phyloP scores from a whole-genome alignment of 2,113 vertebrate genomes.

The Aramus guarauna region DNA sequence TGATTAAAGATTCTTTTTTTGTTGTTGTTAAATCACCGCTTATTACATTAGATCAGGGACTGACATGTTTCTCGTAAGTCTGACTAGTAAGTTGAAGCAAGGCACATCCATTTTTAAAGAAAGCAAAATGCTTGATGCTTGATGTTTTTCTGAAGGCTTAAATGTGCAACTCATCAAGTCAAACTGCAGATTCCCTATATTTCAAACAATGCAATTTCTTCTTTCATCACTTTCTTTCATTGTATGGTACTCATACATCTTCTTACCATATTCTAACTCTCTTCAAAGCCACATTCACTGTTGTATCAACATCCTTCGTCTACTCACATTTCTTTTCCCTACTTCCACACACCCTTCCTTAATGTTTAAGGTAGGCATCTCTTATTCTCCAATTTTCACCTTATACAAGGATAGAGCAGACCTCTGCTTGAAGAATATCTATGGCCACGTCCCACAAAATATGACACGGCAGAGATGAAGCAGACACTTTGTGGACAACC shows the following conservation, averaged over 20 bases:
- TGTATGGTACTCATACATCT: background rate
- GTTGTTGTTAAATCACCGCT: background rate
- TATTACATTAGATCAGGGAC: background rate
- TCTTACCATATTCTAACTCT: background rate
- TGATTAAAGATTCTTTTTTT: background rate
- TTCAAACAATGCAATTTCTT: background rate
- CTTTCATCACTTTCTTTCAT: background rate
- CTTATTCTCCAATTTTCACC: background rate
- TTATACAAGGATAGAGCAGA: background rate
- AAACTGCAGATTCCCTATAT: background rate
- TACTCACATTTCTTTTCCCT: background rate
- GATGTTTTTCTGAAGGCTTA: background rate
- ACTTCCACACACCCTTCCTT: background rate
- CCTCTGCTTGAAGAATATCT: background rate
- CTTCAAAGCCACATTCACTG: background rate
- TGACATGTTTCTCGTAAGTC: background rate
- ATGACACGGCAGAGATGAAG: background rate
- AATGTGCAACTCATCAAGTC: background rate
- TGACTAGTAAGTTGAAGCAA: background rate
- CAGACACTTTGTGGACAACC: background rate
- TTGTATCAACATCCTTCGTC: background rate
- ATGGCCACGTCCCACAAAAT: background rate
- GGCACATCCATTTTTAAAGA: background rate
- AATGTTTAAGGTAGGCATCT: background rate
- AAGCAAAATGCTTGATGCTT: background rate